phyloP scores from a whole-genome alignment of 2,888 invertebrate species.

The Glyphotaelius pellucidus region DNA sequence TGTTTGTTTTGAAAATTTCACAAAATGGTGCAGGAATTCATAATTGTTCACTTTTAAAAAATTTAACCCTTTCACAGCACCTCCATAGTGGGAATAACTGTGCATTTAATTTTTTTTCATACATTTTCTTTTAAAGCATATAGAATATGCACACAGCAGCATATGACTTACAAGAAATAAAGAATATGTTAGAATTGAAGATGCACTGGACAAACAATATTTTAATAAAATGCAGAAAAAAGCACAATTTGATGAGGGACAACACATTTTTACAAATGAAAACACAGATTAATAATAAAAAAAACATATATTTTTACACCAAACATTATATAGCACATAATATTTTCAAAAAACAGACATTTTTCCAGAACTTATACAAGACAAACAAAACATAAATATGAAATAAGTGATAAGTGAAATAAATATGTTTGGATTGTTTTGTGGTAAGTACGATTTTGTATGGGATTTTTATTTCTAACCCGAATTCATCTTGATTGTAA shows the following conservation, averaged over 20 bases:
- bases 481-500: neutral
- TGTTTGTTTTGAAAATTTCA: too few species aligned
- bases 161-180: neutral
- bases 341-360: neutral
- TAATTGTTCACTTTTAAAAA: neutral
- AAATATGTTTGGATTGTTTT: neutral
- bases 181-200: neutral
- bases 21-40: neutral
- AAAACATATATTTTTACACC: conserved; percentile 39
- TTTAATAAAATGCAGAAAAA: conserved; percentile 21
- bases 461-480: neutral
- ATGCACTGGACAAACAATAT: neutral
- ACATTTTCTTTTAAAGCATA: neutral
- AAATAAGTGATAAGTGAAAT: neutral
- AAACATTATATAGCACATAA: conserved; percentile 43
- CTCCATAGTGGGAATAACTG: too few species aligned
- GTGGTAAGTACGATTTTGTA: neutral
- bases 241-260: conserved; percentile 2
- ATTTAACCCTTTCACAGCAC: too few species aligned
- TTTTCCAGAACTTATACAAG: neutral
- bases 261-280: neutral
- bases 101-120: neutral
- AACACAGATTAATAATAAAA: conserved; percentile 18
- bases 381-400: neutral
- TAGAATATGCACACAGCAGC: neutral